These are phyloP conservation scores for Lepidonotus clava DNA, from an alignment of 2,888 invertebrate genomes.

Conservation along the genomic window DNA sequence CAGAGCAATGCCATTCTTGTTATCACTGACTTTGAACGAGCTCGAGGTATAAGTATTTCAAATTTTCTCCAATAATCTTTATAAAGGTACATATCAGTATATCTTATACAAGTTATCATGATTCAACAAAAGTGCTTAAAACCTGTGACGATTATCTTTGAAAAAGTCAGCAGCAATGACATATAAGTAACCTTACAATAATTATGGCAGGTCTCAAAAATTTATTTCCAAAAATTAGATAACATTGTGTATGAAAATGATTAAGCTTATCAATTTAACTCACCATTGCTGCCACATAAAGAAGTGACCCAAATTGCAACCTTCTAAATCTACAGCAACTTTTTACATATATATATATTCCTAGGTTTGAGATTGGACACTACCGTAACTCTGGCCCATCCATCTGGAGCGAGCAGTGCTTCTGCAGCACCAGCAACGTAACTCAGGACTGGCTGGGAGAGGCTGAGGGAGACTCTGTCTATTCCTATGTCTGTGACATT, in stretches of 20 bases:
- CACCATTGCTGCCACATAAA: too few species aligned
- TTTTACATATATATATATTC: not conserved
- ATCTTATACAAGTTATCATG: not conserved
- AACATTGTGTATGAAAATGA: too few species aligned
- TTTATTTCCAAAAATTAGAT: too few species aligned
- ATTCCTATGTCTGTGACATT: not conserved
- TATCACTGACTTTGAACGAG: too few species aligned
- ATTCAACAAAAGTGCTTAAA: not conserved
- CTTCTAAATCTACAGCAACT: too few species aligned
- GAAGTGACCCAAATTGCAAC: too few species aligned
- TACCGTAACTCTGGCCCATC: constrained; percentile 5
- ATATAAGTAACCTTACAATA: not conserved
- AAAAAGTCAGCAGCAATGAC: not conserved
- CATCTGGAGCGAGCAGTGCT: constrained; percentile 2
- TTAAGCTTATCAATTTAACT: too few species aligned
- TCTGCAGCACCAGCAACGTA: not conserved
- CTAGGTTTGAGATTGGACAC: constrained; percentile 36
- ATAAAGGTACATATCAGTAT: too few species aligned
- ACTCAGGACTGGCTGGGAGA: not conserved
- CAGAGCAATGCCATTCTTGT: too few species aligned
- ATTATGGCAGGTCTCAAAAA: too few species aligned
- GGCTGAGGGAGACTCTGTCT: not conserved
- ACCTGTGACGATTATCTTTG: not conserved
- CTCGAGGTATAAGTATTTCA: too few species aligned
- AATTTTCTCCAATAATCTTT: too few species aligned